A percentile compares a stretch with the other conserved stretches of the same genome.
Conservation (phyloP, 2,888 invertebrate genomes). For the Tenthredo notha region DNA sequence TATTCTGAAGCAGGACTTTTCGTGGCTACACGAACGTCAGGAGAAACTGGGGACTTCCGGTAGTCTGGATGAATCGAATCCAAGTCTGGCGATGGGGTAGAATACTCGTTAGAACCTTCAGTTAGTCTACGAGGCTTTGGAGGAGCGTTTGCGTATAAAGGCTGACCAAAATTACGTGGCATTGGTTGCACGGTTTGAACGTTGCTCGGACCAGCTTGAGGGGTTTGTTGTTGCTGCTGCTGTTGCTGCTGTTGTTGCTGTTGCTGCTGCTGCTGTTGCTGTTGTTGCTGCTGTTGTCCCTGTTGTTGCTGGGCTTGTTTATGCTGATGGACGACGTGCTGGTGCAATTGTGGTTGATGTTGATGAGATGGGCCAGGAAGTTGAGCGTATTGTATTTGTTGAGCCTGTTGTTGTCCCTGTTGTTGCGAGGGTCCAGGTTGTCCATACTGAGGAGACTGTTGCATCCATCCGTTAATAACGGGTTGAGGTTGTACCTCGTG, state of each 20-base stretch:
- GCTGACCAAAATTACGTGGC: constrained; percentile 81
- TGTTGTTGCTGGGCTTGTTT: constrained; percentile 55
- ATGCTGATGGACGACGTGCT: constrained; percentile 59
- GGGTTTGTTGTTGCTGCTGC: constrained; percentile 74
- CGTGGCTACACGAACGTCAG: constrained; percentile 66
- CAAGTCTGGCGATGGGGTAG: constrained; percentile 83
- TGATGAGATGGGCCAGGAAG: constrained; percentile 66
- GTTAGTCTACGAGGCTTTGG: constrained; percentile 92
- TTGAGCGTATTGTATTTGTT: constrained; percentile 59
- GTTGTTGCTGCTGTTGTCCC: constrained; percentile 66
- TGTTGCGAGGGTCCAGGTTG: constrained; percentile 65
- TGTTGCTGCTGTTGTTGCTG: constrained; percentile 70
- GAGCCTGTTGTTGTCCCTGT: constrained; percentile 61
- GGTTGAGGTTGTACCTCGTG: constrained; percentile 64
- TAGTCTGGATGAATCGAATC: constrained; percentile 67
- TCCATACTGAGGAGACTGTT: constrained; percentile 66
- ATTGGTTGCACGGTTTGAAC: constrained; percentile 71
- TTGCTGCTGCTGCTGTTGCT: constrained; percentile 68
- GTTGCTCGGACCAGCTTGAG: constrained; percentile 64
- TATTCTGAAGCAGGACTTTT: constrained; percentile 72
- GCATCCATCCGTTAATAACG: constrained; percentile 71
- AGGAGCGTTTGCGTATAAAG: constrained; percentile 93
- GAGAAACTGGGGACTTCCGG: constrained; percentile 69
- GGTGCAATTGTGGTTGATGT: constrained; percentile 64
- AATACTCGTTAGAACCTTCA: constrained; percentile 84